Evolutionary conservation across 1,140 invertebrate species (phyloP).

Genomic region (Aphaenogaster rudis): DNA sequence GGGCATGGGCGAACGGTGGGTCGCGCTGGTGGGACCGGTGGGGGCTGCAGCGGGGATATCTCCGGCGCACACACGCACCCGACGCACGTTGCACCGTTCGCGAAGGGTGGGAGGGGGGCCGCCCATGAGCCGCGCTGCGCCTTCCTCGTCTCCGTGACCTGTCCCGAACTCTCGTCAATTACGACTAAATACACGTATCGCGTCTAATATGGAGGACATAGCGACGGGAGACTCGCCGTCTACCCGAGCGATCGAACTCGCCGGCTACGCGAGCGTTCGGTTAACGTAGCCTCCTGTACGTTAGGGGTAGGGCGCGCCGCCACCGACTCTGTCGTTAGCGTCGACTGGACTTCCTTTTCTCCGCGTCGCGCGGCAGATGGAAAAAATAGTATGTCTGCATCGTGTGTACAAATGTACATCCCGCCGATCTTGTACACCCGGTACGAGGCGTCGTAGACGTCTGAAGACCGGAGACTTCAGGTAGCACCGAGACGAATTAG

Average conservation of each 20-base stretch:
- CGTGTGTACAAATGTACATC: neutral
- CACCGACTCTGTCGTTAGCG: neutral
- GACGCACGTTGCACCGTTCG: neutral
- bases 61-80: slow-evolving; percentile 36
- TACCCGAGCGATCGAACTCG: slow-evolving; percentile 24
- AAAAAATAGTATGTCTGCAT: neutral
- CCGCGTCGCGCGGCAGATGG: neutral
- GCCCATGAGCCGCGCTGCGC: slow-evolving; percentile 58
- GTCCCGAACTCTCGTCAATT: slow-evolving; percentile 81
- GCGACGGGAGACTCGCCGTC: slow-evolving; percentile 69
- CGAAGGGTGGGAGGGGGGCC: neutral
- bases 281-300: neutral
- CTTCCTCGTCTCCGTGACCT: slow-evolving; percentile 76
- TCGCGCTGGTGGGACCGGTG: slow-evolving; percentile 14
- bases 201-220: slow-evolving; percentile 79
- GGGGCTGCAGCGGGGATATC: slow-evolving; percentile 15
- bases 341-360: slow-evolving; percentile 1
- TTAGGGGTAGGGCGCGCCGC: slow-evolving; percentile 42
- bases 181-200: slow-evolving; percentile 82
- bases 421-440: neutral
- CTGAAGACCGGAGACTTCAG: neutral
- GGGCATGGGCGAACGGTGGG: slow-evolving; percentile 42
- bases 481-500: slow-evolving; percentile 35
- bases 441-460: neutral
- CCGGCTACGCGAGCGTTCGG: neutral